phyloP scores from a whole-genome alignment of 92 coral and sea anemone genomes.

The Anthopleura xanthogrammica region DNA sequence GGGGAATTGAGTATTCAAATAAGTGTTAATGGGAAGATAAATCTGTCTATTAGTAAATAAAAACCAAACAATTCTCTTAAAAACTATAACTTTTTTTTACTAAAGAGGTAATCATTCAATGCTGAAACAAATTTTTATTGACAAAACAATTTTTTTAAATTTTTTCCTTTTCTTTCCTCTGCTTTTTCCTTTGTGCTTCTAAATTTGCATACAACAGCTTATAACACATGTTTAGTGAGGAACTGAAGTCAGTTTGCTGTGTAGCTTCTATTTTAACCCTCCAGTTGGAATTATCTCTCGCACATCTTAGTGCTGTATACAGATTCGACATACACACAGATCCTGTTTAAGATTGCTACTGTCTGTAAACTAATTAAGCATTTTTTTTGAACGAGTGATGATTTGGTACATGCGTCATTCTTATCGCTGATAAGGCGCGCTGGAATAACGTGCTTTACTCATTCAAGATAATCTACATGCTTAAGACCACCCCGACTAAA shows the following conservation, averaged over 20 bases:
- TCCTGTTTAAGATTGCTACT: neutral
- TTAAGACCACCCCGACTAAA: neutral
- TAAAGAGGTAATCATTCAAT: neutral
- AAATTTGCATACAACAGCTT: neutral
- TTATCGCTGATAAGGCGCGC: neutral
- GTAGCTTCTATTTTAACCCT: neutral
- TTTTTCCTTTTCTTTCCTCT: neutral
- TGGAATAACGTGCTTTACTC: neutral
- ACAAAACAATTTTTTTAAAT: neutral
- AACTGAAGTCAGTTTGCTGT: neutral
- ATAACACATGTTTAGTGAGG: neutral
- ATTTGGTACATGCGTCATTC: neutral
- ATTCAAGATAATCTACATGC: neutral
- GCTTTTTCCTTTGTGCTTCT: neutral
- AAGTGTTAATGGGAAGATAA: neutral
- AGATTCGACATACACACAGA: neutral
- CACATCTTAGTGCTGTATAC: neutral
- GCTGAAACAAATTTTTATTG: too few species aligned
- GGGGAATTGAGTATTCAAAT: neutral
- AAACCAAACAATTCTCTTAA: neutral
- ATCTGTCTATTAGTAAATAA: neutral
- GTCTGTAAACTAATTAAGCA: slow-evolving; percentile 9
- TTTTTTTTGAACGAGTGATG: neutral
- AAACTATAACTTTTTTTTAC: neutral
- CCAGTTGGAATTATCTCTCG: neutral